phyloP scores from a whole-genome alignment of 2,888 invertebrate species.

The Celastrina argiolus region DNA sequence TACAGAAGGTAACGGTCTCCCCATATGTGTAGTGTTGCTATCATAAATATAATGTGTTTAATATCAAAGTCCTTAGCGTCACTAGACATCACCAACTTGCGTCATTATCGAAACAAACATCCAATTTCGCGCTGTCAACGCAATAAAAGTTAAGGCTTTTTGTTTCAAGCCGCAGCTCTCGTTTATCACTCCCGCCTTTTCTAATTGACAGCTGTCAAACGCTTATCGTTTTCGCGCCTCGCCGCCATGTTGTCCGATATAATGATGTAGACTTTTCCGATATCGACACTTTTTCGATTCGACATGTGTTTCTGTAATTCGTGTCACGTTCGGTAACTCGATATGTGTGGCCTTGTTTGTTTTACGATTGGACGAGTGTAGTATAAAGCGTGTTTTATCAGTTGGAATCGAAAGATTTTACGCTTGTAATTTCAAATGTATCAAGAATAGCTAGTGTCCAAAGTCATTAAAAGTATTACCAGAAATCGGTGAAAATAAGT shows the following conservation, averaged over 20 bases:
- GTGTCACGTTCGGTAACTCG: slow-evolving; percentile 25
- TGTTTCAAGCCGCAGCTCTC: slow-evolving; percentile 39
- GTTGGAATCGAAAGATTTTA: neutral
- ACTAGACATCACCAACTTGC: slow-evolving; percentile 25
- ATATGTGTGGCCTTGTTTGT: slow-evolving; percentile 28
- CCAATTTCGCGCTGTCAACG: slow-evolving; percentile 33
- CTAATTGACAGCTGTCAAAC: slow-evolving; percentile 77
- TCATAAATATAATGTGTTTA: neutral
- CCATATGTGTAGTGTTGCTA: neutral
- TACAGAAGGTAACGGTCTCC: neutral
- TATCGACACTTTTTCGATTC: slow-evolving; percentile 30
- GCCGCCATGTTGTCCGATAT: slow-evolving; percentile 42
- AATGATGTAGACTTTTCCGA: slow-evolving; percentile 45
- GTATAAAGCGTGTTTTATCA: slow-evolving; percentile 10
- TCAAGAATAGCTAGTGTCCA: neutral
- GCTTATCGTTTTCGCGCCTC: slow-evolving; percentile 61
- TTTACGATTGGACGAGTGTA: slow-evolving; percentile 24
- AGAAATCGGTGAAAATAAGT: neutral
- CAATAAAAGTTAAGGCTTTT: slow-evolving; percentile 35
- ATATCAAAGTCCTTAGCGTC: neutral
- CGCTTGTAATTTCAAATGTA: neutral
- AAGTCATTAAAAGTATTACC: neutral
- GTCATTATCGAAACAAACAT: slow-evolving; percentile 31
- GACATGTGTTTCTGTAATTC: slow-evolving; percentile 30
- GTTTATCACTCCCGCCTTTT: slow-evolving; percentile 52